A percentile compares a stretch with the other conserved stretches of the same genome.
Evolutionary conservation across 2,888 invertebrate genomes (phyloP).

Genomic region (Creontiades dilutus): DNA sequence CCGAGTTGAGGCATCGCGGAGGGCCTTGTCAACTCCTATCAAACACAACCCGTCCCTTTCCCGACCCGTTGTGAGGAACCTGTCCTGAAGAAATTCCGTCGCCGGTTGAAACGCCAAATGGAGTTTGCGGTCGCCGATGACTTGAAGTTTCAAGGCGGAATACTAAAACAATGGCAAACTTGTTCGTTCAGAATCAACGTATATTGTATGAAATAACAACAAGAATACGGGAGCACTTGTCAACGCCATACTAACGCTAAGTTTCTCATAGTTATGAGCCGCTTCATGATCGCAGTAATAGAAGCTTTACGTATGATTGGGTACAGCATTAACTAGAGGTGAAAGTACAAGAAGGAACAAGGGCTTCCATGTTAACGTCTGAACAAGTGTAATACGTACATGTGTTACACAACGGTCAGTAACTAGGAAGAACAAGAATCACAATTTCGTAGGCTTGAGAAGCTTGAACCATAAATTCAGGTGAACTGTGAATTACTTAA

Average conservation of each 20-base stretch:
- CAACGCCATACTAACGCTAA: not conserved
- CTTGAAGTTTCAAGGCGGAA: conserved; percentile 14
- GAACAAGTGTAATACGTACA: no score
- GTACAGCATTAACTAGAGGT: no score
- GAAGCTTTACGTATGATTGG: not conserved
- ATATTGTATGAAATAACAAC: not conserved
- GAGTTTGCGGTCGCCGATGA: conserved; percentile 35
- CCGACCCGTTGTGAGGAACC: conserved; percentile 13
- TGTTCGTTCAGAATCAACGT: not conserved
- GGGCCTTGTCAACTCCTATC: conserved; percentile 46
- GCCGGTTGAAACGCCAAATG: conserved; percentile 35
- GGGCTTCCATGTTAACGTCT: no score
- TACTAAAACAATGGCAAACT: not conserved
- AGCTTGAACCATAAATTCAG: no score
- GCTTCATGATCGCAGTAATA: not conserved
- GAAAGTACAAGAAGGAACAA: no score
- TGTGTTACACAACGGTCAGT: no score
- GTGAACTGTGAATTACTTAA: no score
- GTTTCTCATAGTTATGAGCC: not conserved
- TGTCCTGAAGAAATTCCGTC: conserved; percentile 37
- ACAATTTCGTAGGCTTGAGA: no score
- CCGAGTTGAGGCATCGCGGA: not conserved
- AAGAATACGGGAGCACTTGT: not conserved
- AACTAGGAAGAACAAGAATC: no score
- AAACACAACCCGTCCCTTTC: conserved; percentile 6